These are phyloP conservation scores for human (Homo sapiens) DNA, from an alignment of 2,113 vertebrate species.

Conservation along the genomic window GRCh38 chr12:97993501-97994000, in stretches of 20 bases:
- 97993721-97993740: constrained; percentile 15
- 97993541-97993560: background rate
- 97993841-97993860: background rate
- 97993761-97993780: background rate
- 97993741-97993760: constrained; percentile 6
- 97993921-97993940: too few species aligned
- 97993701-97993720: background rate
- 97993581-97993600: background rate
- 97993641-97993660: constrained; percentile 19
- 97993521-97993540: background rate
- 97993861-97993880: background rate
- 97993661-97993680: background rate
- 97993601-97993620: background rate
- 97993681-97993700: background rate
- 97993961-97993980: background rate
- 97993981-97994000: background rate
- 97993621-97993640: background rate
- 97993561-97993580: background rate
- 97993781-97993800: background rate
- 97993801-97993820: background rate
- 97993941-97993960: background rate
- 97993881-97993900: background rate
- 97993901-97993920: background rate
- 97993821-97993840: background rate
- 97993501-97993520: background rate